Evolutionary conservation across 2,888 invertebrate species (phyloP).

Genomic region (Parnassius mnemosyne): DNA sequence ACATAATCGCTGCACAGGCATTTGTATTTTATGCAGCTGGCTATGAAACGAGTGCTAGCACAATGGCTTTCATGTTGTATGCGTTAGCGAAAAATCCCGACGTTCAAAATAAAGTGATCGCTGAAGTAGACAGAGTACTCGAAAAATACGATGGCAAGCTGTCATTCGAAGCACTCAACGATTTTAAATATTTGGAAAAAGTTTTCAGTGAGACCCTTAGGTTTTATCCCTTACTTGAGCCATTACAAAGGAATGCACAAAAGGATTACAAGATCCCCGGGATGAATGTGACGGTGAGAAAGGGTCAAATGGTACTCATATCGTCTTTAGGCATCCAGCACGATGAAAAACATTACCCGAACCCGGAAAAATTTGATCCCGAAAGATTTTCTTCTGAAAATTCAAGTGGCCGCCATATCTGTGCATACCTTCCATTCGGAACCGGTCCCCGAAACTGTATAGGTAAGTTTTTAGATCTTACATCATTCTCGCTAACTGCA

Average conservation of each 20-base stretch:
- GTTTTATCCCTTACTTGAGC: slow-evolving; percentile 62
- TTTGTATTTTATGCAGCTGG: slow-evolving; percentile 67
- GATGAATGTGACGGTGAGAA: slow-evolving; percentile 49
- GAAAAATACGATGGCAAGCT: slow-evolving; percentile 46
- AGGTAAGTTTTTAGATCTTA: no score
- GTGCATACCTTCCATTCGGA: slow-evolving; percentile 63
- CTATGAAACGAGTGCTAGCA: slow-evolving; percentile 66
- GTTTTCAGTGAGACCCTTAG: slow-evolving; percentile 63
- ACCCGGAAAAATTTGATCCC: slow-evolving; percentile 70
- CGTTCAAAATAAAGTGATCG: slow-evolving; percentile 52
- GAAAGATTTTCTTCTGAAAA: slow-evolving; percentile 61
- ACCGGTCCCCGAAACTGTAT: slow-evolving; percentile 53
- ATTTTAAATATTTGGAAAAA: slow-evolving; percentile 60
- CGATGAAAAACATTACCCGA: slow-evolving; percentile 58
- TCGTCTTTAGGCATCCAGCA: slow-evolving; percentile 59
- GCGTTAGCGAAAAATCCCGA: slow-evolving; percentile 55
- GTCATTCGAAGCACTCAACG: slow-evolving; percentile 54
- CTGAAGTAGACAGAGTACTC: slow-evolving; percentile 49
- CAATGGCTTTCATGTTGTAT: slow-evolving; percentile 54
- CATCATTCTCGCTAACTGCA: no score
- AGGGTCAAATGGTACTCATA: slow-evolving; percentile 48
- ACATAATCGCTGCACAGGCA: slow-evolving; percentile 55
- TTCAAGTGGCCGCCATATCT: slow-evolving; percentile 45
- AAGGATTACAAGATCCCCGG: slow-evolving; percentile 53
- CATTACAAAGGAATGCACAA: slow-evolving; percentile 52